These are phyloP conservation scores for Drosophila austrosaltans DNA, from an alignment of 2,888 invertebrate species.

Conservation along the genomic window DNA sequence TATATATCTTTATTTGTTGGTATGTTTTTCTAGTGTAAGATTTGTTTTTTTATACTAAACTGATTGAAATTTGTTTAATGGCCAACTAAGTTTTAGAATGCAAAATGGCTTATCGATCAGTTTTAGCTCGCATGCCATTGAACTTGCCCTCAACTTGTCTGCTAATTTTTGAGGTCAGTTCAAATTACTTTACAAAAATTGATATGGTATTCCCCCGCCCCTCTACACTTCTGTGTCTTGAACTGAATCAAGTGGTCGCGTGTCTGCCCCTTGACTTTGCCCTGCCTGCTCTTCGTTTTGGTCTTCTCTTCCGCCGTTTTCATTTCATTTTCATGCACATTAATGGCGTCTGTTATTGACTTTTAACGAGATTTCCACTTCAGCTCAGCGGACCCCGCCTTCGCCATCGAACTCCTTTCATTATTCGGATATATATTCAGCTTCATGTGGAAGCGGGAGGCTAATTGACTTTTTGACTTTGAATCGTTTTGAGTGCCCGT, in stretches of 20 bases:
- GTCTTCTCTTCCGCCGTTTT: slow-evolving; percentile 44
- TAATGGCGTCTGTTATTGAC: slow-evolving; percentile 79
- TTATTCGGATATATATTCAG: slow-evolving; percentile 24
- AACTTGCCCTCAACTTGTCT: slow-evolving; percentile 56
- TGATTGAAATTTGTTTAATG: neutral
- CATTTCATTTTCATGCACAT: slow-evolving; percentile 77
- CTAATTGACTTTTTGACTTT: slow-evolving; percentile 79
- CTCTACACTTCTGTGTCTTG: slow-evolving; percentile 10
- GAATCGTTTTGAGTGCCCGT: slow-evolving; percentile 44
- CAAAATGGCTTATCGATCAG: slow-evolving; percentile 30
- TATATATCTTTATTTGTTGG: neutral
- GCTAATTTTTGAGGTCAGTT: slow-evolving; percentile 60
- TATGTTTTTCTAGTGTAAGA: slow-evolving; percentile 5
- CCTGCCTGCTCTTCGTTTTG: neutral
- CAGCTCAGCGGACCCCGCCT: slow-evolving; percentile 32
- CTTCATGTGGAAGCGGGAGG: slow-evolving; percentile 23
- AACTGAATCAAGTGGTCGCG: slow-evolving; percentile 72
- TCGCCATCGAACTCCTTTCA: neutral
- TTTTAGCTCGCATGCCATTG: slow-evolving; percentile 58
- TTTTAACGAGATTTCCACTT: slow-evolving; percentile 78
- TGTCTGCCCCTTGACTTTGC: slow-evolving; percentile 40
- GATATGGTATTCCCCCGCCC: slow-evolving; percentile 31
- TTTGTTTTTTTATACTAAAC: slow-evolving; percentile 7
- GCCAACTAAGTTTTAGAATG: neutral
- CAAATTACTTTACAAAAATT: slow-evolving; percentile 59